Percentiles rank a stretch among this genome's conserved stretches.
These are phyloP conservation scores for Pilophorus perplexus DNA, from an alignment of 2,888 invertebrate genomes.

Conservation along the genomic window DNA sequence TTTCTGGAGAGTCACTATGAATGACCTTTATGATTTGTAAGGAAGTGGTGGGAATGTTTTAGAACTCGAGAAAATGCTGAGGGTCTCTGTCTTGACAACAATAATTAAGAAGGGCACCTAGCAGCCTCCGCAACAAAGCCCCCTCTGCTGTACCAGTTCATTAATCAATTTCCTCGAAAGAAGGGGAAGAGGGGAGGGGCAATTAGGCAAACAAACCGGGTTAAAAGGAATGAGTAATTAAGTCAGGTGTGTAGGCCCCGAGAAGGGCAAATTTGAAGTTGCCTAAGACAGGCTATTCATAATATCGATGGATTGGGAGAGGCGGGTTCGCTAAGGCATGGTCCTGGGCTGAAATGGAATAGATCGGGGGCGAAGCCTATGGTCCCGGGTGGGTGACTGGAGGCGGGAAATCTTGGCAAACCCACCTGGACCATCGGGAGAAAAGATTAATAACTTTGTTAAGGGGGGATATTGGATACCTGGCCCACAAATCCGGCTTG, in stretches of 20 bases:
- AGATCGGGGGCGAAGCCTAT: too few relatives aligned
- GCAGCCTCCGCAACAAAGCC: too few relatives aligned
- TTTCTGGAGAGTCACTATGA: too few relatives aligned
- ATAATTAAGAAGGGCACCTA: too few relatives aligned
- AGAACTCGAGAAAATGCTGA: too few relatives aligned
- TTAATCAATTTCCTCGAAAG: background rate
- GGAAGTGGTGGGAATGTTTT: too few relatives aligned
- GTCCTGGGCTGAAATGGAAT: too few relatives aligned
- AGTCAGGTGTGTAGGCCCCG: constrained; percentile 21
- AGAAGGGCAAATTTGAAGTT: constrained; percentile 20
- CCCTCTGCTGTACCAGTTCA: background rate
- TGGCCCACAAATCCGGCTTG: background rate
- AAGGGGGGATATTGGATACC: background rate
- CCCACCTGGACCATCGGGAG: constrained; percentile 23
- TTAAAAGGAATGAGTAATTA: constrained; percentile 37
- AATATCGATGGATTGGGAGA: constrained; percentile 15
- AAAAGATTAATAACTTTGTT: constrained; percentile 27
- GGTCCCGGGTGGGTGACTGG: background rate
- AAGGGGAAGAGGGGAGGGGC: background rate
- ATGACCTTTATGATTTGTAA: too few relatives aligned
- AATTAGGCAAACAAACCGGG: constrained; percentile 17
- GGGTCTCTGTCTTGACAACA: too few relatives aligned
- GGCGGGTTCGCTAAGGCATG: background rate
- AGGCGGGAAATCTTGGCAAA: background rate
- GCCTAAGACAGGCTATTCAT: constrained; percentile 34